These are phyloP conservation scores for Nebria ingens DNA, from an alignment of 1,140 invertebrate species.

Conservation along the genomic window DNA sequence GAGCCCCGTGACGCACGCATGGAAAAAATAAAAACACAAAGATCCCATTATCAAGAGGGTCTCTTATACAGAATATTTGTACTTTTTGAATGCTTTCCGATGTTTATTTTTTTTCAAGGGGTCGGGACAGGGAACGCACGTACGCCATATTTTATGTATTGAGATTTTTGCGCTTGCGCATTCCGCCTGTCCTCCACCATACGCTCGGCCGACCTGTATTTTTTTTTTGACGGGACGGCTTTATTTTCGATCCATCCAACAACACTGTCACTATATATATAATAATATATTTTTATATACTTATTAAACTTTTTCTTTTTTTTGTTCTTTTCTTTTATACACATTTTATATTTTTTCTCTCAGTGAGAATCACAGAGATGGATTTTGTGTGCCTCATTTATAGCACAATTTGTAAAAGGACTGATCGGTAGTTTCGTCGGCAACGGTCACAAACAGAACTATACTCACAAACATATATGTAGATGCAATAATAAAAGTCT, in stretches of 20 bases:
- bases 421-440: neutral
- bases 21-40: constrained; percentile 9
- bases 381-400: neutral
- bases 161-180: neutral
- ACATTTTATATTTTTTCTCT: constrained; percentile 2
- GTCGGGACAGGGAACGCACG: neutral
- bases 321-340: constrained; percentile 9
- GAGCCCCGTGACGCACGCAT: constrained; percentile 2
- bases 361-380: constrained; percentile 3
- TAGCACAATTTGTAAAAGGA: neutral
- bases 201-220: neutral
- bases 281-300: too few relatives aligned
- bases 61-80: constrained; percentile 45
- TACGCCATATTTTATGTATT: neutral
- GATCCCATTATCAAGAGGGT: constrained; percentile 1
- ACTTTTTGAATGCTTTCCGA: constrained; percentile 34
- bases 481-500: too few relatives aligned
- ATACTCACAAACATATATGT: neutral
- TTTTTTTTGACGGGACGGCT: neutral
- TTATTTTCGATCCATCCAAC: neutral
- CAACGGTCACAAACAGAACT: neutral
- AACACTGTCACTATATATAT: neutral
- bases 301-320: too few relatives aligned
- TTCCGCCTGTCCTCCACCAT: neutral
- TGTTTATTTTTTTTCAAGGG: constrained; percentile 19